phyloP scores from a whole-genome alignment of 1,140 invertebrate genomes.

The Halictus rubicundus region DNA sequence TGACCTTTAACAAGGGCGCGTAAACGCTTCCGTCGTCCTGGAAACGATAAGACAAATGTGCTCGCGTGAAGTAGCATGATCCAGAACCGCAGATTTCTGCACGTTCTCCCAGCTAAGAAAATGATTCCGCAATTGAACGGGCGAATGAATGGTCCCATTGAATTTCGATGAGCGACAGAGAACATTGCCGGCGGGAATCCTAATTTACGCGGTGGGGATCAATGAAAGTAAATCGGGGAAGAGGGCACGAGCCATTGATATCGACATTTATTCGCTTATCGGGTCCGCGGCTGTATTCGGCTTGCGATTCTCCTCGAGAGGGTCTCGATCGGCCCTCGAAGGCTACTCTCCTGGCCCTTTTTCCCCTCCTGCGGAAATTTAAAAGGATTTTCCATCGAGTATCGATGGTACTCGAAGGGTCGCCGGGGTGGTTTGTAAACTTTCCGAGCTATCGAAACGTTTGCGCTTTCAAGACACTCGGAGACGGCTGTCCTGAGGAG shows the following conservation, averaged over 20 bases:
- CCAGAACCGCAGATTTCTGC: too few relatives aligned
- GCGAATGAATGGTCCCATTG: not conserved
- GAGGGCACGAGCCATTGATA: not conserved
- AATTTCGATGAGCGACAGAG: not conserved
- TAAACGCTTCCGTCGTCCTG: too few relatives aligned
- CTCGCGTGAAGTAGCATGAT: too few relatives aligned
- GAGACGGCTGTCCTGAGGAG: too few relatives aligned
- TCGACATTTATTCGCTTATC: slow-evolving; percentile 32
- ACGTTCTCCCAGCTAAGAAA: too few relatives aligned
- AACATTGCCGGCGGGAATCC: not conserved
- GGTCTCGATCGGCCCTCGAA: slow-evolving; percentile 42
- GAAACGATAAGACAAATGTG: too few relatives aligned
- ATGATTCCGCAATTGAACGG: too few relatives aligned
- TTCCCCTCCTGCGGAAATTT: slow-evolving; percentile 34
- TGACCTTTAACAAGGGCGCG: too few relatives aligned
- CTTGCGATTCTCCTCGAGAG: slow-evolving; percentile 25
- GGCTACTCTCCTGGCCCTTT: slow-evolving; percentile 30
- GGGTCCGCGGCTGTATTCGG: not conserved
- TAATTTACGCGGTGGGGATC: not conserved
- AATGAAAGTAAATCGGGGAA: not conserved
- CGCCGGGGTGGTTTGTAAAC: slow-evolving; percentile 63
- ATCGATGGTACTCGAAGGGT: slow-evolving; percentile 71
- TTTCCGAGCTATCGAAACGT: slow-evolving; percentile 69
- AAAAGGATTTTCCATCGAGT: slow-evolving; percentile 65
- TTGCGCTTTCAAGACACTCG: slow-evolving; percentile 60